These are phyloP conservation scores for Ia io DNA, from an alignment of 2,113 vertebrate species.

Conservation along the genomic window DNA sequence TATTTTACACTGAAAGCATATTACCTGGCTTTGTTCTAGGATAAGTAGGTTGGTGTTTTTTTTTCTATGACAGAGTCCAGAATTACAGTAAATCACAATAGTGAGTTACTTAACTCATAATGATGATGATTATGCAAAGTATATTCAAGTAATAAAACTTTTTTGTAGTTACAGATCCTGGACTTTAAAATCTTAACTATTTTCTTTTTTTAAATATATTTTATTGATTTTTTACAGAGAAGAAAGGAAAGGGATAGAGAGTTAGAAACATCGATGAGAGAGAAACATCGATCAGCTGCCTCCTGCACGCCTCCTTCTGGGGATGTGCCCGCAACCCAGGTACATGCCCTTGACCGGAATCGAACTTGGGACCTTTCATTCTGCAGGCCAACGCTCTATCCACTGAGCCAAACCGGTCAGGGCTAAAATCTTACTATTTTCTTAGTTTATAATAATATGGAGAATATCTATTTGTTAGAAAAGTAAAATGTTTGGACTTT, in stretches of 20 bases:
- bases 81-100: not conserved
- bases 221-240: no score
- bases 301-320: no score
- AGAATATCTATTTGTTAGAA: not conserved
- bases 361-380: no score
- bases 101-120: not conserved
- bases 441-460: not conserved
- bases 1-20: not conserved
- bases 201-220: not conserved
- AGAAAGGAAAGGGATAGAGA: no score
- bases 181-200: conserved; percentile 41
- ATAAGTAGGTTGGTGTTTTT: not conserved
- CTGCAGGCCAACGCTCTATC: no score
- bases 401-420: no score
- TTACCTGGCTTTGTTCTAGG: not conserved
- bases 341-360: no score
- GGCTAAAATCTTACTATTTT: conserved; percentile 23
- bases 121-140: not conserved
- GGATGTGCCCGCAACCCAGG: no score
- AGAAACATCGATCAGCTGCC: no score
- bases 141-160: conserved; percentile 10
- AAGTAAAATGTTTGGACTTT: not conserved
- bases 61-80: not conserved
- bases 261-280: no score
- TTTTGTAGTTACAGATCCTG: not conserved